These are phyloP conservation scores for Cyclina sinensis DNA, from an alignment of 1,140 invertebrate species.

Conservation along the genomic window DNA sequence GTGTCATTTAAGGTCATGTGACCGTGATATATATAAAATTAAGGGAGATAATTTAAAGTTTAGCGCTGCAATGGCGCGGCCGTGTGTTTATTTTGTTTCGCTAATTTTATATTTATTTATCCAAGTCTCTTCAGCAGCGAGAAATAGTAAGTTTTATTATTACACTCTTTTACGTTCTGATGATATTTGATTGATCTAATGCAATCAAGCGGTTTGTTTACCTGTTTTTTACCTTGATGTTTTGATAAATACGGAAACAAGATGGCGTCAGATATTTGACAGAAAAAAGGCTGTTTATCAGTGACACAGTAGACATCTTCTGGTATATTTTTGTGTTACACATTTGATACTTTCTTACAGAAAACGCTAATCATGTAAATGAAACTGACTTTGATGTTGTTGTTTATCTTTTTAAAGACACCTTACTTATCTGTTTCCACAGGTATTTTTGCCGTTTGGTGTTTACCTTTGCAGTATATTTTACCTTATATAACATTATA, in stretches of 20 bases:
- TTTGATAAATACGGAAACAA: conserved; percentile 58
- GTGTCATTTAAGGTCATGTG: conserved; percentile 29
- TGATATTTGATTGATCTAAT: neutral
- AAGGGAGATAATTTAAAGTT: conserved; percentile 10
- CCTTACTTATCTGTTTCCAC: too few species aligned
- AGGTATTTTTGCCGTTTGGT: too few species aligned
- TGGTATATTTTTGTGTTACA: too few species aligned
- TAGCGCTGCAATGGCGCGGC: conserved; percentile 49
- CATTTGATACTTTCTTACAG: too few species aligned
- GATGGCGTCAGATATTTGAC: conserved; percentile 17
- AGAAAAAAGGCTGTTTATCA: too few species aligned
- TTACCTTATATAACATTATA: too few species aligned
- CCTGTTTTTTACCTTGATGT: conserved; percentile 15
- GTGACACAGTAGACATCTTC: too few species aligned
- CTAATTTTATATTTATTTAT: conserved; percentile 27
- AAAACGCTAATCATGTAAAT: too few species aligned
- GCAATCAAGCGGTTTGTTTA: neutral
- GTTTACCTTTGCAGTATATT: too few species aligned
- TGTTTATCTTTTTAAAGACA: too few species aligned
- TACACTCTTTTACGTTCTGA: too few species aligned
- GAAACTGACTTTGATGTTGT: too few species aligned
- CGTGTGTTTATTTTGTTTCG: conserved; percentile 14
- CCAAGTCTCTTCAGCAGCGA: conserved; percentile 11
- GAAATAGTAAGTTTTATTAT: neutral
- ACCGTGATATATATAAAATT: neutral